A percentile compares a stretch with the other conserved stretches of the same genome.
phyloP scores from a whole-genome alignment of 2,113 vertebrate genomes.

The Rana temporaria region DNA sequence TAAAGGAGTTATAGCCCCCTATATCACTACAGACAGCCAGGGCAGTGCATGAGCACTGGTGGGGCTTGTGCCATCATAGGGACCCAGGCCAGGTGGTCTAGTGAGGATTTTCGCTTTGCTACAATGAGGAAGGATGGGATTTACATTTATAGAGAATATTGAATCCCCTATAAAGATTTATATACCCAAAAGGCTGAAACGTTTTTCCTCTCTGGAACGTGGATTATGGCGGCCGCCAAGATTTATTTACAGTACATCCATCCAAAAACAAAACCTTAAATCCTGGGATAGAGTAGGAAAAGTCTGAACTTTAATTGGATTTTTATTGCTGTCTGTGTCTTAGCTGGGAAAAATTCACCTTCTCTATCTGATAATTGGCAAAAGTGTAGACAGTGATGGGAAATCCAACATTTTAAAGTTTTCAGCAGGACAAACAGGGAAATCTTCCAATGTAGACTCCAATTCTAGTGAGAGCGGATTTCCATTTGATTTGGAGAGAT shows the following conservation, averaged over 20 bases:
- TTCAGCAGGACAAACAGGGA: too few relatives aligned
- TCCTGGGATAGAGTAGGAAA: too few relatives aligned
- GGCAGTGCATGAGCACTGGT: neutral
- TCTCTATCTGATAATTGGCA: too few relatives aligned
- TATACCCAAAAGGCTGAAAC: neutral
- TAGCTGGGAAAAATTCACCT: too few relatives aligned
- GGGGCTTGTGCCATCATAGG: neutral
- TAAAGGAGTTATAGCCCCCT: neutral
- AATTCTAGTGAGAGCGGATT: too few relatives aligned
- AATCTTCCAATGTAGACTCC: too few relatives aligned
- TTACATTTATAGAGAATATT: constrained; percentile 13
- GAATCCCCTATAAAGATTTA: constrained; percentile 18
- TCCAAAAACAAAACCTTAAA: neutral
- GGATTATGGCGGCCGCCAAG: neutral
- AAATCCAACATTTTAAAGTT: too few relatives aligned
- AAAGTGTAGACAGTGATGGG: too few relatives aligned
- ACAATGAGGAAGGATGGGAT: constrained; percentile 37
- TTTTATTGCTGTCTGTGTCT: too few relatives aligned
- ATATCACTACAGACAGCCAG: constrained; percentile 6
- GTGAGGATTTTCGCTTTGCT: constrained; percentile 27
- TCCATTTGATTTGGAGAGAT: too few relatives aligned
- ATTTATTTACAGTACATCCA: neutral
- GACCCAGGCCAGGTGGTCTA: neutral
- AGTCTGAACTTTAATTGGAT: too few relatives aligned
- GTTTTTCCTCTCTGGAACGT: neutral